Conservation (phyloP, 64 coral and sea anemone genomes). For the Stichodactyla helianthus region DNA sequence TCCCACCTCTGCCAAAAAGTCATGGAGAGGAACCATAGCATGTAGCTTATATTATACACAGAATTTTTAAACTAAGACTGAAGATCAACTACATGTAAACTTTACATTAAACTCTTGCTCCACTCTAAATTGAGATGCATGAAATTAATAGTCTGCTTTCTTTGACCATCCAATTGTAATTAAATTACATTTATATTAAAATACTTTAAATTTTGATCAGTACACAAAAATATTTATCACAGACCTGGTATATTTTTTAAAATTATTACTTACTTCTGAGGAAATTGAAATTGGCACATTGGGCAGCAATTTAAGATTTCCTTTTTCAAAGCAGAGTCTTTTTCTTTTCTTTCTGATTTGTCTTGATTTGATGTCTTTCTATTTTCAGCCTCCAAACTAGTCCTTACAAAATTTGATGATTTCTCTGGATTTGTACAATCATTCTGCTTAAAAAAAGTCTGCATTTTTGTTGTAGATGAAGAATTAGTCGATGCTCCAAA, state of each 20-base stretch:
- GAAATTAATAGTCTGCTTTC: too few species aligned
- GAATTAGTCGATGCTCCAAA: background rate
- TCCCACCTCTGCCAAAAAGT: too few species aligned
- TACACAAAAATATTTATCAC: background rate
- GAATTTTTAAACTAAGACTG: too few species aligned
- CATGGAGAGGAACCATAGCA: too few species aligned
- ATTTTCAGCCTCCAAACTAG: background rate
- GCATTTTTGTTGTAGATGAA: background rate
- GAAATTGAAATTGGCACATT: slow-evolving; percentile 24
- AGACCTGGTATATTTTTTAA: background rate
- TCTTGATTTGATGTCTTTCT: background rate
- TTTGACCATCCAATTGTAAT: too few species aligned
- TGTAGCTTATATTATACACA: too few species aligned
- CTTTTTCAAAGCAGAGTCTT: background rate
- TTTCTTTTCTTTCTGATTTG: background rate
- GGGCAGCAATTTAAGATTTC: background rate
- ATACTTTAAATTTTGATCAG: background rate
- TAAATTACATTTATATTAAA: background rate
- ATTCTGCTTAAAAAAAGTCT: background rate
- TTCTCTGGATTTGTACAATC: background rate
- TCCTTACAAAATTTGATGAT: background rate
- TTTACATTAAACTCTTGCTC: too few species aligned
- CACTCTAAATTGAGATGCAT: too few species aligned
- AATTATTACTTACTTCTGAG: background rate
- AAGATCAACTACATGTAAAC: too few species aligned